Percentiles rank a stretch among this genome's conserved stretches.
Evolutionary conservation across 2,888 invertebrate species (phyloP).

Genomic region (Ochropleura leucogaster): DNA sequence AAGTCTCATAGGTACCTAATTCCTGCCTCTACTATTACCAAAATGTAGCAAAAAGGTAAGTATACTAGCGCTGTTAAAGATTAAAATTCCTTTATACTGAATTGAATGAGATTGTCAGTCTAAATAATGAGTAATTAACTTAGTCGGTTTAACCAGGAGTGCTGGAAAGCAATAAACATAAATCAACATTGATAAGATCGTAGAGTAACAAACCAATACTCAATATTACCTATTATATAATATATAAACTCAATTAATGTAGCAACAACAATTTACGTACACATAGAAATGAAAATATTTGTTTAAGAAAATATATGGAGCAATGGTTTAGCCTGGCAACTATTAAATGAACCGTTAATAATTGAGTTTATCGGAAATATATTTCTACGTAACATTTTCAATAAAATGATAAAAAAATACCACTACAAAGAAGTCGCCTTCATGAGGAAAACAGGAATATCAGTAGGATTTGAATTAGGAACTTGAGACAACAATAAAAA

Average conservation of each 20-base stretch:
- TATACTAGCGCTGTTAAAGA: neutral
- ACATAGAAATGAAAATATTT: slow-evolving; percentile 32
- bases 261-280: slow-evolving; percentile 23
- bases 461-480: slow-evolving; percentile 4
- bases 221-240: too few relatives aligned
- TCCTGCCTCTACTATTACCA: neutral
- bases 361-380: slow-evolving; percentile 3
- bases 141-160: neutral
- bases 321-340: slow-evolving; percentile 23
- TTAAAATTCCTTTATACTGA: slow-evolving; percentile 10
- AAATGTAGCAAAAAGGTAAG: neutral
- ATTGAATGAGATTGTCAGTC: slow-evolving; percentile 4
- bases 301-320: slow-evolving; percentile 23
- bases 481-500: neutral
- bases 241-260: slow-evolving; percentile 4
- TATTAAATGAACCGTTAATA: slow-evolving; percentile 28
- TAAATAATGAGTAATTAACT: slow-evolving; percentile 1
- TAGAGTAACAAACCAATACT: slow-evolving; percentile 1
- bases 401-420: neutral
- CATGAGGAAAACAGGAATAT: neutral
- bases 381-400: neutral
- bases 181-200: slow-evolving; percentile 39
- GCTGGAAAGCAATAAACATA: slow-evolving; percentile 41
- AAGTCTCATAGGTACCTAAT: neutral
- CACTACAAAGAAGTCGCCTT: neutral